A percentile compares a stretch with the other conserved stretches of the same genome.
phyloP scores from a whole-genome alignment of 2,113 vertebrate species.

The Piaya cayana region DNA sequence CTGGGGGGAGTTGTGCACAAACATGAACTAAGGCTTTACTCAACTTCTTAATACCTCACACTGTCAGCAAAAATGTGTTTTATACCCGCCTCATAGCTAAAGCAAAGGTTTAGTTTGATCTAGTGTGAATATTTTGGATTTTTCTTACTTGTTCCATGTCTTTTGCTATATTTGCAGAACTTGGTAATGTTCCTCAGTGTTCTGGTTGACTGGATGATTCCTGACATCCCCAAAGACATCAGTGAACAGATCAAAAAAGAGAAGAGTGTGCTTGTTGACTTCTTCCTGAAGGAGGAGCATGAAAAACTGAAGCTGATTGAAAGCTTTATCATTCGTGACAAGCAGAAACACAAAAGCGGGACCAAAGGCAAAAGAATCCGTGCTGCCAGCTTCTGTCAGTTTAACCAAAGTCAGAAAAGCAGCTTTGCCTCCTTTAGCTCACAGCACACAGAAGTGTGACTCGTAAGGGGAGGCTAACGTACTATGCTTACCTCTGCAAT shows the following conservation, averaged over 20 bases:
- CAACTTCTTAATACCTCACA: neutral
- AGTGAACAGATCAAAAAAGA: slow-evolving; percentile 93
- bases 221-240: slow-evolving; percentile 92
- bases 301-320: slow-evolving; percentile 77
- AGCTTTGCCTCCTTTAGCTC: slow-evolving; percentile 70
- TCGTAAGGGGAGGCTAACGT: neutral
- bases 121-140: neutral
- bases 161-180: slow-evolving; percentile 78
- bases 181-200: slow-evolving; percentile 96
- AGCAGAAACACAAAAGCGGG: neutral
- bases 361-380: slow-evolving; percentile 69
- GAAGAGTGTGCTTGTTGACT: slow-evolving; percentile 88
- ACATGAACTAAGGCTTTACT: neutral
- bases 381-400: slow-evolving; percentile 85
- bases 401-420: slow-evolving; percentile 67
- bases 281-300: slow-evolving; percentile 90
- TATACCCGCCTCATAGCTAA: neutral
- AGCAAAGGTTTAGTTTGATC: neutral
- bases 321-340: slow-evolving; percentile 19
- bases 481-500: neutral
- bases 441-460: slow-evolving; percentile 90
- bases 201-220: slow-evolving; percentile 96
- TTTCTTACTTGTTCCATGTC: neutral
- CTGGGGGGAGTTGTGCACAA: neutral
- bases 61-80: neutral